Conservation (phyloP, 2,888 invertebrate genomes). For the Ellobium chinense region DNA sequence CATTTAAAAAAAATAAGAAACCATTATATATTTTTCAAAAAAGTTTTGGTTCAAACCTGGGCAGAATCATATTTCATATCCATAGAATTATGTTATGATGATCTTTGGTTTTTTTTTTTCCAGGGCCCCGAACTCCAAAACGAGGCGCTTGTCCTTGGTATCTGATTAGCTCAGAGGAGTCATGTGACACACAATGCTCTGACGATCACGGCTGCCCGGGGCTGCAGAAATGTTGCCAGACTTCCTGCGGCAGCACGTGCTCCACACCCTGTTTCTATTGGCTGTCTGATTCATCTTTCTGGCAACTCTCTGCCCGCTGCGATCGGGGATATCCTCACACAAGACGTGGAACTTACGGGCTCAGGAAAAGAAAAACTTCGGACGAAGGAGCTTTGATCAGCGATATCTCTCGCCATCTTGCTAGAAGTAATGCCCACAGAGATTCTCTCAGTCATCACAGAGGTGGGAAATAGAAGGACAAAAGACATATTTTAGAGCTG, state of each 20-base stretch:
- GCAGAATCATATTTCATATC: no score
- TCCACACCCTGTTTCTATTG: neutral
- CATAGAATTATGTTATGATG: no score
- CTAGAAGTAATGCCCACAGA: no score
- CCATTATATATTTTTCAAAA: no score
- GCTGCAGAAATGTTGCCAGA: conserved; percentile 17
- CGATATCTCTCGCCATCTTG: no score
- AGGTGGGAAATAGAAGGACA: no score
- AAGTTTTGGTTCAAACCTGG: no score
- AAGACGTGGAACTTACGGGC: neutral
- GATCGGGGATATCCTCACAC: neutral
- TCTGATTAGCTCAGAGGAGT: neutral
- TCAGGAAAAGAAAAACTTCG: neutral
- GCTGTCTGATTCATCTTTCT: neutral
- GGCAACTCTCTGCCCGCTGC: neutral
- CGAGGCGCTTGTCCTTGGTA: neutral
- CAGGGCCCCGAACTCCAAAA: neutral
- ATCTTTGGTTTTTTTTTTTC: neutral
- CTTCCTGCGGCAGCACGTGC: conserved; percentile 16
- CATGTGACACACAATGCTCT: neutral
- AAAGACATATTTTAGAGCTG: neutral
- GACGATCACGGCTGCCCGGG: conserved; percentile 15
- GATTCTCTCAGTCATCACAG: no score
- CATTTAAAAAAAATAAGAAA: no score
- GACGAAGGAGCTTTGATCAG: no score